These are phyloP conservation scores for Lucilia sericata DNA, from an alignment of 1,140 invertebrate genomes.

Conservation along the genomic window DNA sequence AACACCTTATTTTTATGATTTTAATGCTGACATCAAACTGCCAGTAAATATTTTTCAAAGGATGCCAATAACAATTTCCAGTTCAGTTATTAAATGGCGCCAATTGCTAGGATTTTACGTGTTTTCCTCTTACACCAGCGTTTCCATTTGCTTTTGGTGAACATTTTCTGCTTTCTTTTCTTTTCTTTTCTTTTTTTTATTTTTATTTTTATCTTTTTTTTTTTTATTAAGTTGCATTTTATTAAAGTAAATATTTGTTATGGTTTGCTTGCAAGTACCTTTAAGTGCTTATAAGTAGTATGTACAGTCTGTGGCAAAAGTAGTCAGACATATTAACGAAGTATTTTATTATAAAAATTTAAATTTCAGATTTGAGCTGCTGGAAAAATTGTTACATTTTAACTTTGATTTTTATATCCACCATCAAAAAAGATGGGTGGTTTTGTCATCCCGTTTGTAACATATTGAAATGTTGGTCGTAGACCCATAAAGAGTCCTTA, in stretches of 20 bases:
- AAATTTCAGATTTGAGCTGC: too few species aligned
- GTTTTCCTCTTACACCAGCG: not conserved
- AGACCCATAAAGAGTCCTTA: too few species aligned
- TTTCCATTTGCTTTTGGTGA: too few species aligned
- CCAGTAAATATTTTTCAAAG: not conserved
- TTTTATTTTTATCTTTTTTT: not conserved
- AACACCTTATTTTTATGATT: not conserved
- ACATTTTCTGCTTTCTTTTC: not conserved
- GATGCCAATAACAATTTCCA: conserved; percentile 1
- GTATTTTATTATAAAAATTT: too few species aligned
- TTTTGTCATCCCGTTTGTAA: too few species aligned
- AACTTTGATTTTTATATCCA: too few species aligned
- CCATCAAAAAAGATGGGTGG: too few species aligned
- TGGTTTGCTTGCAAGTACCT: not conserved
- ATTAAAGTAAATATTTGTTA: not conserved
- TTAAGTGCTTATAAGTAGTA: not conserved
- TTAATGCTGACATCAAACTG: not conserved
- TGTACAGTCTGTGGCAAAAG: not conserved
- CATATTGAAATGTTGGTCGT: too few species aligned
- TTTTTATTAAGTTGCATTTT: not conserved
- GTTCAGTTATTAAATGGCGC: conserved; percentile 11
- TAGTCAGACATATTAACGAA: not conserved
- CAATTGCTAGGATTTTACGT: not conserved
- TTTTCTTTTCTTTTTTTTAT: not conserved
- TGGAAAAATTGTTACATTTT: too few species aligned